Conservation (phyloP, 2,888 invertebrate genomes). For the Lycaena phlaeas region DNA sequence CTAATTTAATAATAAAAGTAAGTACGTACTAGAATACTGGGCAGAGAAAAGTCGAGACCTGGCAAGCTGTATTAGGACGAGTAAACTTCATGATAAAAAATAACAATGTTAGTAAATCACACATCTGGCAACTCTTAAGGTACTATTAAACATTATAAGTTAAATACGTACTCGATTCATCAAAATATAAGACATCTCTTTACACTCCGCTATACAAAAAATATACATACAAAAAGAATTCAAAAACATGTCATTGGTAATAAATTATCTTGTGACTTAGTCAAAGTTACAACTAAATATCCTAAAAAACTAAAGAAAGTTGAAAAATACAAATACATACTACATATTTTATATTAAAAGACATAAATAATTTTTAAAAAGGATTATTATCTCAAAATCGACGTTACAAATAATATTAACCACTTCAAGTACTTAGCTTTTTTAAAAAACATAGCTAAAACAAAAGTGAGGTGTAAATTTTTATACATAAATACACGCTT, state of each 20-base stretch:
- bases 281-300: constrained; percentile 53
- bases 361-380: constrained; percentile 15
- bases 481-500: constrained; percentile 34
- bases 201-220: constrained; percentile 54
- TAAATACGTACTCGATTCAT: constrained; percentile 39
- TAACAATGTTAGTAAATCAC: constrained; percentile 56
- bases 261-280: constrained; percentile 72
- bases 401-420: neutral
- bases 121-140: constrained; percentile 49
- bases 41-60: constrained; percentile 1
- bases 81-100: constrained; percentile 13
- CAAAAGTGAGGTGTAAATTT: constrained; percentile 44
- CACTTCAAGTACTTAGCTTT: neutral
- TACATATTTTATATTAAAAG: constrained; percentile 23
- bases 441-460: constrained; percentile 18
- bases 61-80: constrained; percentile 9
- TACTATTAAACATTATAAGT: constrained; percentile 36
- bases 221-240: constrained; percentile 47
- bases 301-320: constrained; percentile 25
- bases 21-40: constrained; percentile 8
- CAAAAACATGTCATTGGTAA: constrained; percentile 71
- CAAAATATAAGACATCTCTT: constrained; percentile 53
- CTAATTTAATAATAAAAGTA: constrained; percentile 1
- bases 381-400: constrained; percentile 7
- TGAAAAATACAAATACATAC: constrained; percentile 24